Evolutionary conservation across 2,888 invertebrate genomes (phyloP).

Genomic region (Palloptera scutellata): DNA sequence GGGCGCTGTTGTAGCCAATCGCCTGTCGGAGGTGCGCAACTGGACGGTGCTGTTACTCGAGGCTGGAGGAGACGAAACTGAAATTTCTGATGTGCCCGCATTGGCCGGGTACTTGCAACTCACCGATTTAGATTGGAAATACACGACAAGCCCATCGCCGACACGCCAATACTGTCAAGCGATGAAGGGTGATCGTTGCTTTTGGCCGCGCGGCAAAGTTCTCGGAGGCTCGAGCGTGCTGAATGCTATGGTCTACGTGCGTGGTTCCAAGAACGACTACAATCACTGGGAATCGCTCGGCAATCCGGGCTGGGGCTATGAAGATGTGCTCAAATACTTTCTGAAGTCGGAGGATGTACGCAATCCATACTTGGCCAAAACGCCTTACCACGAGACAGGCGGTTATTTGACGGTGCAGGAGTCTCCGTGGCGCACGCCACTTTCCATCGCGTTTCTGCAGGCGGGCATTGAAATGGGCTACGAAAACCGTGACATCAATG

Average conservation of each 20-base stretch:
- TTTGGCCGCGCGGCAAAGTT: conserved; percentile 92
- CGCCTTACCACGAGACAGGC: conserved; percentile 78
- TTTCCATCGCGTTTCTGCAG: conserved; percentile 83
- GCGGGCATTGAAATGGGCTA: conserved; percentile 85
- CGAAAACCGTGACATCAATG: conserved; percentile 81
- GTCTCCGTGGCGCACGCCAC: conserved; percentile 82
- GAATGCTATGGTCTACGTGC: conserved; percentile 91
- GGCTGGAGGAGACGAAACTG: conserved; percentile 88
- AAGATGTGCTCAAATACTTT: conserved; percentile 83
- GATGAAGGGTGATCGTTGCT: conserved; percentile 86
- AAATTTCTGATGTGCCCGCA: conserved; percentile 87
- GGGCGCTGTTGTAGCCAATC: conserved; percentile 86
- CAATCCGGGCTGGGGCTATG: conserved; percentile 87
- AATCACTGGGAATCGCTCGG: conserved; percentile 86
- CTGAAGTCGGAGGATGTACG: conserved; percentile 88
- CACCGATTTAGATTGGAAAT: conserved; percentile 91
- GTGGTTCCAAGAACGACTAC: conserved; percentile 87
- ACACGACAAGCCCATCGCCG: conserved; percentile 81
- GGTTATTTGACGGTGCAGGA: conserved; percentile 87
- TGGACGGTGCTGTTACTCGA: conserved; percentile 86
- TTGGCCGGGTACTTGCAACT: conserved; percentile 85
- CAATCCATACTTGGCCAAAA: conserved; percentile 80
- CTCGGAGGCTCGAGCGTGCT: conserved; percentile 87
- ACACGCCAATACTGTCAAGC: conserved; percentile 85
- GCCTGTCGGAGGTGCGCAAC: conserved; percentile 80